phyloP scores from a whole-genome alignment of 2,113 vertebrate genomes.

The Prunella fulvescens region DNA sequence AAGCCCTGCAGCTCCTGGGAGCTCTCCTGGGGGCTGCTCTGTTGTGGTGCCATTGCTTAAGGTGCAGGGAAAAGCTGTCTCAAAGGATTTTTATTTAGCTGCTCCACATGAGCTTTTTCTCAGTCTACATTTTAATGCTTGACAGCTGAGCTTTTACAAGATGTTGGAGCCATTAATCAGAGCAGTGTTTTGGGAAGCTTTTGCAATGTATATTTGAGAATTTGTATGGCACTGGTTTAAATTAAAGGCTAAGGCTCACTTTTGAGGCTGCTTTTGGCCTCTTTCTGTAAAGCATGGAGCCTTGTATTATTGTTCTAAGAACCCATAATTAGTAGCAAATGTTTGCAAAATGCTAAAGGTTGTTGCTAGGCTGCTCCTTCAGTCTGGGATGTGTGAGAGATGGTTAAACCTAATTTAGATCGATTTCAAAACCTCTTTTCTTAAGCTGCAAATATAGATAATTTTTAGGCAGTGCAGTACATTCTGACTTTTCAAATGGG shows the following conservation, averaged over 20 bases:
- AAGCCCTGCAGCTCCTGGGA: background rate
- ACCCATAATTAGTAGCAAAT: conserved; percentile 46
- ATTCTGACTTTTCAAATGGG: background rate
- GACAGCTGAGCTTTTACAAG: conserved; percentile 36
- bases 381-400: background rate
- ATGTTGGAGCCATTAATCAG: conserved; percentile 21
- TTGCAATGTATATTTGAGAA: conserved; percentile 10
- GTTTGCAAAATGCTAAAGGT: conserved; percentile 19
- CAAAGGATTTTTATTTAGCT: background rate
- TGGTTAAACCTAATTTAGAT: conserved; percentile 11
- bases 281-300: background rate
- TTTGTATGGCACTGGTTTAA: conserved; percentile 21
- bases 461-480: background rate
- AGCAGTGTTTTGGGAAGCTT: background rate
- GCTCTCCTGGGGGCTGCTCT: background rate
- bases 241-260: conserved; percentile 6
- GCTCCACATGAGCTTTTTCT: background rate
- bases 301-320: background rate
- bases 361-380: conserved; percentile 33
- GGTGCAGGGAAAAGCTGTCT: background rate
- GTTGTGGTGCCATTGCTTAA: background rate
- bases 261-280: conserved; percentile 1
- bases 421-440: background rate
- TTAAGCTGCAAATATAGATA: background rate
- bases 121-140: background rate